A percentile compares a stretch with the other conserved stretches of the same genome.
Conservation (phyloP, 2,797 vertebrate genomes). For the Aotus griseimembra region DNA sequence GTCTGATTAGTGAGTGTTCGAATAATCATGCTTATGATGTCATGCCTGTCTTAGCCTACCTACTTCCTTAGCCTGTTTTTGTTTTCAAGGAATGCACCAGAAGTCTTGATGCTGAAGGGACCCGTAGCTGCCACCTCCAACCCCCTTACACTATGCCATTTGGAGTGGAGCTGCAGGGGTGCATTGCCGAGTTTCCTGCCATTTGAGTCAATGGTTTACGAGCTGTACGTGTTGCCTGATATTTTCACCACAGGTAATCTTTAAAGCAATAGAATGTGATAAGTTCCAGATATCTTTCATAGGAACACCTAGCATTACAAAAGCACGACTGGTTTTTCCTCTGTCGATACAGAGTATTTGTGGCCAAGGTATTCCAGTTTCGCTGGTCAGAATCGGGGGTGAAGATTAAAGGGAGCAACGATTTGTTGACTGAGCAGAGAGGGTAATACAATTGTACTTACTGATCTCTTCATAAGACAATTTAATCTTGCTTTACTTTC, state of each 20-base stretch:
- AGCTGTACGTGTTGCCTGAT: neutral
- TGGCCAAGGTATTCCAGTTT: neutral
- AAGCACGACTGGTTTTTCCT: neutral
- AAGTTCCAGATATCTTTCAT: neutral
- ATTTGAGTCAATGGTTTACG: neutral
- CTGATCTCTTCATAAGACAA: neutral
- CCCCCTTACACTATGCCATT: rapidly evolving
- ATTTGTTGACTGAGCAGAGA: neutral
- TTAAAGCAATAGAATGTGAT: neutral
- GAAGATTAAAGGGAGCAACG: neutral
- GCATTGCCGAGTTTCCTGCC: rapidly evolving
- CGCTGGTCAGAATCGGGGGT: neutral
- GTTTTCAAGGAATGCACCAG: rapidly evolving
- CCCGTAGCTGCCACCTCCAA: rapidly evolving
- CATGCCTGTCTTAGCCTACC: neutral
- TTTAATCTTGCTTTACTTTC: slow-evolving; percentile 12
- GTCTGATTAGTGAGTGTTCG: neutral
- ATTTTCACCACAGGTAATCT: neutral
- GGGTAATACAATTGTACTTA: neutral
- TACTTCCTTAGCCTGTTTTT: neutral
- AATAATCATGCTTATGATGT: rapidly evolving
- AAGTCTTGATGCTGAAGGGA: rapidly evolving
- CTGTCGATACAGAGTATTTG: neutral
- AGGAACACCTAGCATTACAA: too few relatives aligned
- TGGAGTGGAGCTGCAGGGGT: neutral